Evolutionary conservation across 1,140 invertebrate genomes (phyloP), one percentile per base, ranked within the genome.

Genomic region (Sycophila sp.): DNA sequence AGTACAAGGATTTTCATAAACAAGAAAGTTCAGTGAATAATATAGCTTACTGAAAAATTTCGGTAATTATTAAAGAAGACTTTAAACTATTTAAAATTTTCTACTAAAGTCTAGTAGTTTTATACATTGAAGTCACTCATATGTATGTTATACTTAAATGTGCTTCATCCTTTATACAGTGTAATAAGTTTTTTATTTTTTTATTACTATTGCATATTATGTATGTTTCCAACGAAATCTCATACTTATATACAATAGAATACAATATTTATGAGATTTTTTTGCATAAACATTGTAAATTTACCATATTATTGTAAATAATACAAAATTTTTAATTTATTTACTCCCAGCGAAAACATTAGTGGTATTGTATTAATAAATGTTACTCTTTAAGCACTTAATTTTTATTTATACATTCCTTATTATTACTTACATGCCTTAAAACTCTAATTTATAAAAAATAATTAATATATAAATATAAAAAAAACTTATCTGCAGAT

Each of bases 161-260:
- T 26, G 19, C 36, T 60, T 60, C 38, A 45, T 63, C 45, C n/a
- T 49, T 36, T 32, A 38, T 36, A 36, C n/a, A n/a, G n/a, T n/a
- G n/a, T 59, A n/a, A 53, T 51, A 51, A 53, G 34, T 64, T 64
- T 55, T 64, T 53, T 64, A 64, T 64, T 64, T 64, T 64, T 63
- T 53, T 64, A 64, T 59, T 40, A n/a, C 4, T 38, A 32, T 53
- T 38, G 45, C 22, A 55, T 49, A 49, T 26, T n/a, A 26, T 66
- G n/a, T 28, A 32, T 28, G 11, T 42, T 10, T 40, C n/a, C n/a
- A n/a, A n/a, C n/a, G n/a, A n/a, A n/a, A n/a, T n/a, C n/a, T n/a
- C n/a, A n/a, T n/a, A n/a, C n/a, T n/a, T n/a, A n/a, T n/a, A n/a
- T n/a, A n/a, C n/a, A n/a, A n/a, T n/a, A n/a, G n/a, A n/a, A n/a